Conservation (phyloP, 2,888 invertebrate species). For the Leuctra nigra region DNA sequence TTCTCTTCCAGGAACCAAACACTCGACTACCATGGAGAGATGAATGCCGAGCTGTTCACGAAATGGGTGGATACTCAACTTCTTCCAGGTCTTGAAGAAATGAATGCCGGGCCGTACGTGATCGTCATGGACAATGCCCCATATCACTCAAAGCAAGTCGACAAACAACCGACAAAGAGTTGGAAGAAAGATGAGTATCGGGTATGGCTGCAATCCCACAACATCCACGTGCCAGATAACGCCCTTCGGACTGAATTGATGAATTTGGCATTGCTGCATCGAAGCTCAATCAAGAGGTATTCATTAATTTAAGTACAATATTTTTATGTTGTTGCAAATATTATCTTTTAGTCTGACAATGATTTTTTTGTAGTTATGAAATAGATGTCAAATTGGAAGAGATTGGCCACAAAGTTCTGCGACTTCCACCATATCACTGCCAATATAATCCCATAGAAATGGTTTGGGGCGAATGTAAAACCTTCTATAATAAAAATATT, state of each 20-base stretch:
- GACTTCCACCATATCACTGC: background rate
- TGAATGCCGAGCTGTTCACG: background rate
- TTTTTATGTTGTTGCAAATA: background rate
- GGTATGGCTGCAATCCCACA: background rate
- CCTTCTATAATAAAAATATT: background rate
- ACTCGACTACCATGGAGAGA: background rate
- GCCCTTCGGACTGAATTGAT: background rate
- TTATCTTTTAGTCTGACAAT: background rate
- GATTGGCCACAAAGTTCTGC: background rate
- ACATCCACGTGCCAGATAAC: background rate
- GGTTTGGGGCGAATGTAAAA: background rate
- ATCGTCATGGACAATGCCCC: constrained; percentile 24
- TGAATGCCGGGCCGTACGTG: background rate
- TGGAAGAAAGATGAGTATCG: constrained; percentile 14
- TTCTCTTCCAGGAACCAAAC: background rate
- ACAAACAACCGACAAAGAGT: constrained; percentile 11
- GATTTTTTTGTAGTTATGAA: background rate
- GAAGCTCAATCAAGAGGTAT: background rate
- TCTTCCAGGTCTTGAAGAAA: background rate
- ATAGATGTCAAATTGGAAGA: background rate
- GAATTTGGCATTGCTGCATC: background rate
- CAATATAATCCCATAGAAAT: background rate
- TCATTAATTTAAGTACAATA: background rate
- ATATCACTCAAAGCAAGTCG: constrained; percentile 18
- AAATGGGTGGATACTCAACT: background rate